Evolutionary conservation across 2,797 vertebrate genomes (phyloP), one percentile per base, ranked within the genome.

Genomic region (Chaunax sp.): DNA sequence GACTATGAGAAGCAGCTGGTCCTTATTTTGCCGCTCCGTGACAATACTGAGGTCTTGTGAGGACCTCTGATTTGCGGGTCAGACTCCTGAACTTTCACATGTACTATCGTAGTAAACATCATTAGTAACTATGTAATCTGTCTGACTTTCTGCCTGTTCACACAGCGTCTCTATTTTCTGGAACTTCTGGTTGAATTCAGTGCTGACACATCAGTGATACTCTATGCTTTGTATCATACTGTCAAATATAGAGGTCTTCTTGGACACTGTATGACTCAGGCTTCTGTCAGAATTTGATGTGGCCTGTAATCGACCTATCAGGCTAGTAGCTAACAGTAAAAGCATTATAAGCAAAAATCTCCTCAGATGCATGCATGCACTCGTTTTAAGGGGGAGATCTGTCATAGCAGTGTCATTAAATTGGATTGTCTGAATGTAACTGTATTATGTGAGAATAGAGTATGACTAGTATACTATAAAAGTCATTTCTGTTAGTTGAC

Each of bases 271-370:
- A 46, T 93, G 92, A 94, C 86, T 95, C 92, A 93, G 54, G 68
- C 79, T 71, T 79, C 68, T 82, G 84, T 90, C 85, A 88, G 84
- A 86, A 85, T 86, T 91, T 86, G 90, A 83, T 82, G 84, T 84
- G 87, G 82, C 81, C 88, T 84, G 82, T 93, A 91, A 92, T 91
- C 88, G 91, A 92, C 90, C 89, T 84, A 91, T 92, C 90, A 90
- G 87, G 56, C 72, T 72, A 47, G 87, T 82, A 80, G 88, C 89
- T 90, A 89, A 92, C 89, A 92, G 87, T 88, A 70, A 91, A 91
- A 83, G 83, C 88, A 90, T 87, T 85, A 83, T 86, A 87, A 84
- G 90, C 89, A 90, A 77, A 89, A 77, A 78, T 84, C 89, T 85
- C 83, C 47, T 66, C 82, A 75, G 84, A 91, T 87, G 84, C 81